Conservation (phyloP, 1,140 invertebrate species). For the Chironomus tepperi region DNA sequence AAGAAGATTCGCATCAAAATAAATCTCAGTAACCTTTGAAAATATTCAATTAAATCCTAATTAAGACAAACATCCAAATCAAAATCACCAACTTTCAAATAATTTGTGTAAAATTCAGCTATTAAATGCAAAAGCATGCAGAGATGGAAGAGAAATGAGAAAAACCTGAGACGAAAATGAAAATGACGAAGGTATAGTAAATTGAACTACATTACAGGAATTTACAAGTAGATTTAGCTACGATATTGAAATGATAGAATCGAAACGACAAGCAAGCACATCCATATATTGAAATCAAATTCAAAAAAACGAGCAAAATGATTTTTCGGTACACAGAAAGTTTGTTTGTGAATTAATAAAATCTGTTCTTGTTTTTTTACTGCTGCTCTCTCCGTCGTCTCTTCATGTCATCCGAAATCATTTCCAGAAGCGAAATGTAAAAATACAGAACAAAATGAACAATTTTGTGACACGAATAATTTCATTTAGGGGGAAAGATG, state of each 20-base stretch:
- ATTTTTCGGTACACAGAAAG: not conserved
- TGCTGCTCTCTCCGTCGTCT: not conserved
- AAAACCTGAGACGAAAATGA: not conserved
- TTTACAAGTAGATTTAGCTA: not conserved
- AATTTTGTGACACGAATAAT: conserved; percentile 6
- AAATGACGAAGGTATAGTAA: not conserved
- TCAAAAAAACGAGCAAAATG: not conserved
- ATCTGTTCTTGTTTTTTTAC: not conserved
- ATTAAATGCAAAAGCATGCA: too few relatives aligned
- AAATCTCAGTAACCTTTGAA: too few relatives aligned
- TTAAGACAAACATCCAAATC: too few relatives aligned
- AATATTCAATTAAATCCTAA: too few relatives aligned
- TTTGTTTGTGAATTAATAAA: conserved; percentile 21
- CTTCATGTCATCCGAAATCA: not conserved
- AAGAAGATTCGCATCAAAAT: too few relatives aligned
- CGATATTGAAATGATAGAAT: not conserved
- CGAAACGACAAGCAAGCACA: not conserved
- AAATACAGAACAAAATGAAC: not conserved
- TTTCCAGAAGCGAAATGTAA: not conserved
- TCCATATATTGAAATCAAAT: not conserved
- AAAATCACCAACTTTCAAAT: too few relatives aligned
- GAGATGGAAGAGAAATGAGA: too few relatives aligned
- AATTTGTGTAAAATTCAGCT: too few relatives aligned
- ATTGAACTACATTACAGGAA: conserved; percentile 6
- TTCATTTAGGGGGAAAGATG: not conserved